A percentile compares a stretch with the other conserved stretches of the same genome.
Evolutionary conservation across 2,888 invertebrate genomes (phyloP).

Genomic region (Andrena marginata): DNA sequence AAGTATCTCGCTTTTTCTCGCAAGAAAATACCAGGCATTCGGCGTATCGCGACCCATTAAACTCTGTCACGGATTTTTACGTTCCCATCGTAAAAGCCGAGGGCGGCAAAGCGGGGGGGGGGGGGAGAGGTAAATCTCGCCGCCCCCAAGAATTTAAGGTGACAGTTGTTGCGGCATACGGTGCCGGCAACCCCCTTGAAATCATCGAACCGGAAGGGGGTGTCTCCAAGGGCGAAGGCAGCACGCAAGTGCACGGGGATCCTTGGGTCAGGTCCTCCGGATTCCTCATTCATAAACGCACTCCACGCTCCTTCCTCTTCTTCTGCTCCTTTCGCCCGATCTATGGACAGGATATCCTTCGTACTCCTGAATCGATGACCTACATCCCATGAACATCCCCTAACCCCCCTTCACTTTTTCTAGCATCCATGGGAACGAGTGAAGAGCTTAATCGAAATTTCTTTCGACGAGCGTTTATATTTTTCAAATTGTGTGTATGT

Average conservation of each 20-base stretch:
- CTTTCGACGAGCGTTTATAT: background rate
- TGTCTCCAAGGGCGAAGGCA: conserved; percentile 77
- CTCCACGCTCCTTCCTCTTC: conserved; percentile 72
- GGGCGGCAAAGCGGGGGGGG: conserved; percentile 3
- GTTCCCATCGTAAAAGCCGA: conserved; percentile 23
- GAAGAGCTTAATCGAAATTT: conserved; percentile 35
- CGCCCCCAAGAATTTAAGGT: conserved; percentile 57
- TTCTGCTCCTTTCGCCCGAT: conserved; percentile 61
- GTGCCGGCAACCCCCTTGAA: conserved; percentile 60
- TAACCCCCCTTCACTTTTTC: conserved; percentile 40
- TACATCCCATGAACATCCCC: conserved; percentile 74
- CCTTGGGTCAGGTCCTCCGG: conserved; percentile 70
- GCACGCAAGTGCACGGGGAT: conserved; percentile 78
- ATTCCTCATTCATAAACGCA: conserved; percentile 75
- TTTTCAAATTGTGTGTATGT: background rate
- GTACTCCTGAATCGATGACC: conserved; percentile 80
- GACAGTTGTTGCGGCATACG: conserved; percentile 72
- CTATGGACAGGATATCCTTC: conserved; percentile 82
- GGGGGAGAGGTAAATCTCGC: conserved; percentile 34
- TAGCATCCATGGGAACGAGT: conserved; percentile 71
- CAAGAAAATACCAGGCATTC: background rate
- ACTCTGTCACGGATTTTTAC: conserved; percentile 14
- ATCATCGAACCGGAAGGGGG: conserved; percentile 81
- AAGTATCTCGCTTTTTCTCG: background rate
- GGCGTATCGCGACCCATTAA: conserved; percentile 22